Evolutionary conservation across 2,888 invertebrate genomes (phyloP).

Genomic region (Thera obeliscata): DNA sequence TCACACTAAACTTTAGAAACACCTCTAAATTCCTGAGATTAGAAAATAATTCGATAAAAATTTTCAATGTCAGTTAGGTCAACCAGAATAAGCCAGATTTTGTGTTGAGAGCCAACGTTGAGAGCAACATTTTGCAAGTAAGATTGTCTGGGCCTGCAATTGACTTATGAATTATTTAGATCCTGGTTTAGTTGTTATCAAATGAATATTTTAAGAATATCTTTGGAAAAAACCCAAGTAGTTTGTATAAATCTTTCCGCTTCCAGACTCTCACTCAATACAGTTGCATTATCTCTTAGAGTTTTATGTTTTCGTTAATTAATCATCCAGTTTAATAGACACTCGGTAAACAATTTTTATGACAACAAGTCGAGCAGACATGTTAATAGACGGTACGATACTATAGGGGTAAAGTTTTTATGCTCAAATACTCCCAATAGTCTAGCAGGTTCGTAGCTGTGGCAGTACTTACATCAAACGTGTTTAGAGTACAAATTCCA

Average conservation of each 20-base stretch:
- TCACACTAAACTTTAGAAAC: no score
- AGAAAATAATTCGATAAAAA: not conserved
- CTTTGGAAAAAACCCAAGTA: not conserved
- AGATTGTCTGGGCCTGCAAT: constrained; percentile 39
- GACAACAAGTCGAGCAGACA: not conserved
- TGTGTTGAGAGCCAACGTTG: constrained; percentile 11
- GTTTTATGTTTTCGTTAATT: constrained; percentile 11
- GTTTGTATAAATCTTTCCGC: not conserved
- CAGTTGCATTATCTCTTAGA: not conserved
- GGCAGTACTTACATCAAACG: constrained; percentile 49
- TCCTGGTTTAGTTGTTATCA: constrained; percentile 13
- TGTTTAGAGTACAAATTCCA: constrained; percentile 70
- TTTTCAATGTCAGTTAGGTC: constrained; percentile 15
- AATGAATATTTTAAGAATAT: constrained; percentile 27
- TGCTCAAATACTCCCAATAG: constrained; percentile 40
- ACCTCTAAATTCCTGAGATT: not conserved
- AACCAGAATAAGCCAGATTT: constrained; percentile 26
- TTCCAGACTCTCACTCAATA: not conserved
- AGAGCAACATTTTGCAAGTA: constrained; percentile 39
- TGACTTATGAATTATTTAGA: constrained; percentile 40
- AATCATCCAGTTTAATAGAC: not conserved
- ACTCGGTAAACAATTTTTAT: constrained; percentile 8
- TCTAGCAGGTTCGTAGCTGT: constrained; percentile 27
- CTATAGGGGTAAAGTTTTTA: constrained; percentile 8
- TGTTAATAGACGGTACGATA: not conserved